Evolutionary conservation across 2,888 invertebrate species (phyloP).

Genomic region (Drosophila melanocephala): DNA sequence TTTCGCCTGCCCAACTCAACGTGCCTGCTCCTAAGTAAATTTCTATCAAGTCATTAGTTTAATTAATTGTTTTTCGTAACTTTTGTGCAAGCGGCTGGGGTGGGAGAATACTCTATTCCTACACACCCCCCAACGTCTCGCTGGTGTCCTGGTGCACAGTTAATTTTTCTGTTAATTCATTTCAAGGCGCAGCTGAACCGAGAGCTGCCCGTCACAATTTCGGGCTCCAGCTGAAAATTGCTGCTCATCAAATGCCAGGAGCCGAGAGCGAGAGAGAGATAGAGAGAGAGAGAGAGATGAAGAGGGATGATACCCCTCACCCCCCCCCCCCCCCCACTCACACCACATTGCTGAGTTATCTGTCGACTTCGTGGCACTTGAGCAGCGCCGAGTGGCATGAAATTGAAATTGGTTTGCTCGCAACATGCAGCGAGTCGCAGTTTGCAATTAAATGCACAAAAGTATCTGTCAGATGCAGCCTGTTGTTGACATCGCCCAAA

Average conservation of each 20-base stretch:
- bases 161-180: conserved; percentile 61
- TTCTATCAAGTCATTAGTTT: conserved; percentile 73
- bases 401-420: conserved; percentile 57
- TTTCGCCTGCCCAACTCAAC: conserved; percentile 4
- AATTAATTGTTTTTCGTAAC: conserved; percentile 70
- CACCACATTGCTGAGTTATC: conserved; percentile 8
- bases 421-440: conserved; percentile 28
- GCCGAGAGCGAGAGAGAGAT: not conserved
- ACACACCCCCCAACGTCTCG: not conserved
- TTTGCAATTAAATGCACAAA: conserved; percentile 54
- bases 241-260: conserved; percentile 52
- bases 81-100: conserved; percentile 29
- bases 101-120: not conserved
- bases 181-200: conserved; percentile 41
- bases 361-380: conserved; percentile 44
- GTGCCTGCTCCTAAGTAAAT: conserved; percentile 15
- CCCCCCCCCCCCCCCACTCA: not conserved
- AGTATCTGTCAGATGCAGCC: conserved; percentile 64
- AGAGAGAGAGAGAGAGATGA: not conserved
- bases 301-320: not conserved
- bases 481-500: conserved; percentile 43
- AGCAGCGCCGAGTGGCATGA: conserved; percentile 56
- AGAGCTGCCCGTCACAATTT: conserved; percentile 56
- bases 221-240: conserved; percentile 50
- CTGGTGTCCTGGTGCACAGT: conserved; percentile 44